Conservation (phyloP, 1,140 invertebrate species). For the Pentalonia nigronervosa region DNA sequence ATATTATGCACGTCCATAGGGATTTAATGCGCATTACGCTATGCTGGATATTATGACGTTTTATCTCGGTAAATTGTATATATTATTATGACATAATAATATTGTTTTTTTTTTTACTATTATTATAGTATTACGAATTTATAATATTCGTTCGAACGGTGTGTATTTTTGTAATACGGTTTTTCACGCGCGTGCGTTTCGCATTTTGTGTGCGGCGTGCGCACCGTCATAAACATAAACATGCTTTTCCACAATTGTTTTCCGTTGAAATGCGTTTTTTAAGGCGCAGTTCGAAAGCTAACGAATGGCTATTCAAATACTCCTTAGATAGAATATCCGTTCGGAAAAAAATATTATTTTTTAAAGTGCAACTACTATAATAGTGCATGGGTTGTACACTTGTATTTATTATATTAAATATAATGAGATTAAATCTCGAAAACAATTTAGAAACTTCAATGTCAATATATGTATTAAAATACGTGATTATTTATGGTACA, state of each 20-base stretch:
- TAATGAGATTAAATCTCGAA: slow-evolving; percentile 15
- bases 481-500: not conserved
- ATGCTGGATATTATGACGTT: not conserved
- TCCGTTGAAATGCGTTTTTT: not conserved
- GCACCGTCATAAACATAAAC: not conserved
- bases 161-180: not conserved
- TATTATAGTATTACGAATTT: not conserved
- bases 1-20: not conserved
- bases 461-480: slow-evolving; percentile 12
- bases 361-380: not conserved
- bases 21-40: slow-evolving; percentile 2
- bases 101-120: not conserved
- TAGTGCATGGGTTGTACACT: not conserved
- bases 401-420: slow-evolving; percentile 6
- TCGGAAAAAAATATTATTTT: not conserved
- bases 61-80: not conserved
- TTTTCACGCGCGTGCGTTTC: not conserved
- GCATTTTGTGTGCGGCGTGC: not conserved
- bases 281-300: not conserved
- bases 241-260: not conserved
- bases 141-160: not conserved
- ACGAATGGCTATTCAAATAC: not conserved
- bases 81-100: not conserved
- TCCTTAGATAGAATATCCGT: not conserved
- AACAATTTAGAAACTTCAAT: slow-evolving; percentile 4